Evolutionary conservation across 2,113 vertebrate species (phyloP), one percentile per base, ranked within the genome.

Genomic region (Phalacrocorax pelagicus): DNA sequence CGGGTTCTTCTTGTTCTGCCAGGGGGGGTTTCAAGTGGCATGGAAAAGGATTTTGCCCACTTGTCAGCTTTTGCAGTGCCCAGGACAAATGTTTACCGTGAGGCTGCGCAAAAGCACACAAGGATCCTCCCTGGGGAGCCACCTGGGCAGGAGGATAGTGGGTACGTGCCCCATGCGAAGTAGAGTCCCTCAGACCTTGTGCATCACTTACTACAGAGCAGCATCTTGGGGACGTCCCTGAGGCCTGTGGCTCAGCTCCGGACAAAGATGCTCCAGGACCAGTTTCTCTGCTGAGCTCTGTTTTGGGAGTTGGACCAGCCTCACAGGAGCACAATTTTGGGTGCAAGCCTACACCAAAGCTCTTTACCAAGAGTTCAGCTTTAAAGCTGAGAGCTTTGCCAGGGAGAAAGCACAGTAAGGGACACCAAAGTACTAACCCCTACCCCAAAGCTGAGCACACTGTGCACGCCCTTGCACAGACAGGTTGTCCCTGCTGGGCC

Each of bases 161-260:
- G 13, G n/a, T 15, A 15, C 30, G 5, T 10, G 6, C 4, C 19
- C 49, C 5, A 0, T 16, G 7, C 9, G 13, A 46, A n/a, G 57
- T 2, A 42, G 38, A 10, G 27, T 51, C 11, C 18, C 47, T 67
- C 40, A 65, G 75, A 32, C 40, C 40, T n/a, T 0, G 0, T 15
- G 49, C 47, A 10, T 27, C 51, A 5, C 63, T 9, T 46, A 12
- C 54, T 38, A 2, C 36, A 71, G 65, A 59, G 65, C 52, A 86
- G 66, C 58, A 27, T 11, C 36, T 2, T 30, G 62, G 54, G 67
- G 44, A 12, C 74, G 55, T 10, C 44, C 61, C 55, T 19, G 47
- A 18, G 54, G 16, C 27, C 52, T 2, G 0, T 9, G 65, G 70
- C 54, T 61, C 47, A 86, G 62, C 49, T 81, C 62, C 0, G 0